Conservation (phyloP, 1,140 invertebrate species). For the Diorhabda elongata region DNA sequence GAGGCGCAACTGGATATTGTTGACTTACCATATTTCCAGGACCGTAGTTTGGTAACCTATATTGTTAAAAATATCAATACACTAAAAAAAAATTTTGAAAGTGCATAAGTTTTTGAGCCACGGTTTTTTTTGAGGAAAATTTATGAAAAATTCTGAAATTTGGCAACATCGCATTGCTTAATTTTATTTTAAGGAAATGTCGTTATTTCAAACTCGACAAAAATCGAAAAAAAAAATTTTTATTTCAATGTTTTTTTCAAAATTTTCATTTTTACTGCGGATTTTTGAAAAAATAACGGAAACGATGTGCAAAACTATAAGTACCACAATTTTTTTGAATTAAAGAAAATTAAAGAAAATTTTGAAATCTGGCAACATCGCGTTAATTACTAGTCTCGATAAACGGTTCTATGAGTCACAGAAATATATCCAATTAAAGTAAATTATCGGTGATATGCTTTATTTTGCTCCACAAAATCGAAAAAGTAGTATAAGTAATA, state of each 20-base stretch:
- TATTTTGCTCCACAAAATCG: too few species aligned
- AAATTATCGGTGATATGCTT: too few species aligned
- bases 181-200: too few species aligned
- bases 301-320: background rate
- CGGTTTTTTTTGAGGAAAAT: background rate
- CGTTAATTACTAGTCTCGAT: too few species aligned
- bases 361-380: background rate
- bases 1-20: slow-evolving; percentile 16
- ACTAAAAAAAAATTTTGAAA: background rate
- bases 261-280: too few species aligned
- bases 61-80: slow-evolving; percentile 6
- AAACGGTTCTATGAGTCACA: too few species aligned
- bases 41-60: slow-evolving; percentile 25
- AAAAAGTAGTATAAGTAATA: too few species aligned
- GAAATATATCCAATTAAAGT: too few species aligned
- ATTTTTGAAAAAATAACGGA: background rate
- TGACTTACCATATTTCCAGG: slow-evolving; percentile 18
- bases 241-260: too few species aligned
- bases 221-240: too few species aligned
- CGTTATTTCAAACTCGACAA: too few species aligned
- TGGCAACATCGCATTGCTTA: too few species aligned
- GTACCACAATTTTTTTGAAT: background rate
- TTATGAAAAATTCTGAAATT: background rate
- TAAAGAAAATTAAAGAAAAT: background rate
- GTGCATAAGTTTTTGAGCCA: background rate